A percentile compares a stretch with the other conserved stretches of the same genome.
Evolutionary conservation across 2,888 invertebrate genomes (phyloP).

Genomic region (Dorcus hopei): DNA sequence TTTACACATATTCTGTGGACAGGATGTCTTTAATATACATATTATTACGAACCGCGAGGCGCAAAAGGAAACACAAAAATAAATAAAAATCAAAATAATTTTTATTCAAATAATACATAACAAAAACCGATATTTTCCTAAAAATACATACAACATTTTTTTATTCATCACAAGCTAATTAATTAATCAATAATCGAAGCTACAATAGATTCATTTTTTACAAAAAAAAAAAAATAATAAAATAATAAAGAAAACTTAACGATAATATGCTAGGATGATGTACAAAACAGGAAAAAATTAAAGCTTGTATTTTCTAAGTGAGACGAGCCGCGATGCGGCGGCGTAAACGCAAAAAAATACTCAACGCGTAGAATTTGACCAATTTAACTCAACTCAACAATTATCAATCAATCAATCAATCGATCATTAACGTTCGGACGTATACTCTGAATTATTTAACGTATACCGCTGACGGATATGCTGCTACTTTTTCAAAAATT

Average conservation of each 20-base stretch:
- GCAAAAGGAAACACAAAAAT: constrained; percentile 8
- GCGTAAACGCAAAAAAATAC: neutral
- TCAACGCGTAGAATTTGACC: too few species aligned
- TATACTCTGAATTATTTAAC: too few species aligned
- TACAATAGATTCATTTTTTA: constrained; percentile 1
- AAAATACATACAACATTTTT: constrained; percentile 3
- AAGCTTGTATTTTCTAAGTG: neutral
- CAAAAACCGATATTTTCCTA: constrained; percentile 11
- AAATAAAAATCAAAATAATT: constrained; percentile 20
- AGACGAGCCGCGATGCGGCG: neutral
- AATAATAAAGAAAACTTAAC: neutral
- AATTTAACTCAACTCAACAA: too few species aligned
- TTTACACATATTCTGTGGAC: neutral
- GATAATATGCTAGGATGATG: neutral
- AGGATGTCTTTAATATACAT: neutral
- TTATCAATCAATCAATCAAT: too few species aligned
- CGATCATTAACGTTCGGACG: too few species aligned
- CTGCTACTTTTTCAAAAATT: too few species aligned
- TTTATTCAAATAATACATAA: constrained; percentile 20
- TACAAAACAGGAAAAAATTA: neutral
- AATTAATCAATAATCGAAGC: constrained; percentile 2
- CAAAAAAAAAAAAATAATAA: neutral
- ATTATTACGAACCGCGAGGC: neutral
- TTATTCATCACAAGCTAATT: neutral
- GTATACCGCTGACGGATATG: too few species aligned